These are phyloP conservation scores for Potamilus streckersoni DNA, from an alignment of 1,140 invertebrate genomes.

Conservation along the genomic window DNA sequence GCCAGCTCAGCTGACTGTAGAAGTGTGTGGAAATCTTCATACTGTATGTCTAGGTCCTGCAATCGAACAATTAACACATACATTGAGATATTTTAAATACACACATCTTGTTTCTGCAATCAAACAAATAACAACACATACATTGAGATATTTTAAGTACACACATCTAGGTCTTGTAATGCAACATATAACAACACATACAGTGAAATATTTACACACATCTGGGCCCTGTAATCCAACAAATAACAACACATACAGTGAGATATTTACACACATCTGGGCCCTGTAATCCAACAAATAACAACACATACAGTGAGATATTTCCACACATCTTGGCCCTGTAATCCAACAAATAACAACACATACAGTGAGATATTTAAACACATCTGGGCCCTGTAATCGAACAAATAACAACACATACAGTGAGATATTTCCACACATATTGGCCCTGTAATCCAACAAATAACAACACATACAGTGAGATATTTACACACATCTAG, in stretches of 20 bases:
- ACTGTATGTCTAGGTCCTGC: conserved; percentile 48
- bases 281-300: neutral
- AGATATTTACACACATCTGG: neutral
- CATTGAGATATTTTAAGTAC: too few relatives aligned
- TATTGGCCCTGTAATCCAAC: neutral
- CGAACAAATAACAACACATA: neutral
- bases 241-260: neutral
- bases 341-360: too few relatives aligned
- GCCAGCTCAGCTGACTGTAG: conserved; percentile 42
- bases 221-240: conserved; percentile 40
- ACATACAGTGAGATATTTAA: neutral
- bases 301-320: too few relatives aligned
- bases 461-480: too few relatives aligned
- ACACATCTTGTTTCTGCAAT: neutral
- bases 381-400: conserved; percentile 42
- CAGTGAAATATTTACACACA: conserved; percentile 35
- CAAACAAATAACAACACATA: neutral
- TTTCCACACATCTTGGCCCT: too few relatives aligned
- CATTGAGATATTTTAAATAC: neutral
- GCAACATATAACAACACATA: too few relatives aligned
- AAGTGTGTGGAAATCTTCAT: conserved; percentile 47
- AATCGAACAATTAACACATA: conserved; percentile 7
- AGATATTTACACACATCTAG: too few relatives aligned
- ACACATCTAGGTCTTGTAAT: too few relatives aligned
- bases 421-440: neutral